Evolutionary conservation across 2,113 vertebrate species (phyloP).

Genomic region (Centropus bengalensis): DNA sequence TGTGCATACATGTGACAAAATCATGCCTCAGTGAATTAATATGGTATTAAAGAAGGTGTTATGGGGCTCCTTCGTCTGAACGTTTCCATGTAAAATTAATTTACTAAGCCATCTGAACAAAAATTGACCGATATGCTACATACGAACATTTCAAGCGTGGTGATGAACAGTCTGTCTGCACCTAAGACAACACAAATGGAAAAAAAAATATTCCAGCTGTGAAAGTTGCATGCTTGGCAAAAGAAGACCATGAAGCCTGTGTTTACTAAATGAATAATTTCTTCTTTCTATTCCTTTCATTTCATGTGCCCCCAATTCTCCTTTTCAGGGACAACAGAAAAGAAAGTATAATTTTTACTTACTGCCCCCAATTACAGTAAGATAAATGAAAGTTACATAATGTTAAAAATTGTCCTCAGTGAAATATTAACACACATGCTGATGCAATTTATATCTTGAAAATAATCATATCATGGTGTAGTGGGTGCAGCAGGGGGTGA

Average conservation of each 20-base stretch:
- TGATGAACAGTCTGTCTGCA: background rate
- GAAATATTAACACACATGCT: background rate
- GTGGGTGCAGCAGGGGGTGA: background rate
- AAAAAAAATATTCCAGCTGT: background rate
- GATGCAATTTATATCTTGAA: background rate
- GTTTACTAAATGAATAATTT: background rate
- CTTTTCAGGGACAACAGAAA: background rate
- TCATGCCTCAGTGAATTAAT: background rate
- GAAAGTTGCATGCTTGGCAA: background rate
- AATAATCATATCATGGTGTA: fast-evolving
- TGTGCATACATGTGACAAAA: background rate
- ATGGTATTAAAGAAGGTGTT: background rate
- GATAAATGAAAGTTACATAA: background rate
- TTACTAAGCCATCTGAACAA: background rate
- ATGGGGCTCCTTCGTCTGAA: background rate
- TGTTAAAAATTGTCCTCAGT: background rate
- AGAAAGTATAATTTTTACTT: background rate
- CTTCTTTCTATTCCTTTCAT: background rate
- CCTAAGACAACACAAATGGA: background rate
- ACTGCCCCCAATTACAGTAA: background rate
- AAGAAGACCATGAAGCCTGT: background rate
- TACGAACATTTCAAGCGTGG: background rate
- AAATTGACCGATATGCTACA: background rate
- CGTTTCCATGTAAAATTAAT: background rate
- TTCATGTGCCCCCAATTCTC: background rate